phyloP scores from a whole-genome alignment of 2,113 vertebrate genomes.

The Condylura cristata region DNA sequence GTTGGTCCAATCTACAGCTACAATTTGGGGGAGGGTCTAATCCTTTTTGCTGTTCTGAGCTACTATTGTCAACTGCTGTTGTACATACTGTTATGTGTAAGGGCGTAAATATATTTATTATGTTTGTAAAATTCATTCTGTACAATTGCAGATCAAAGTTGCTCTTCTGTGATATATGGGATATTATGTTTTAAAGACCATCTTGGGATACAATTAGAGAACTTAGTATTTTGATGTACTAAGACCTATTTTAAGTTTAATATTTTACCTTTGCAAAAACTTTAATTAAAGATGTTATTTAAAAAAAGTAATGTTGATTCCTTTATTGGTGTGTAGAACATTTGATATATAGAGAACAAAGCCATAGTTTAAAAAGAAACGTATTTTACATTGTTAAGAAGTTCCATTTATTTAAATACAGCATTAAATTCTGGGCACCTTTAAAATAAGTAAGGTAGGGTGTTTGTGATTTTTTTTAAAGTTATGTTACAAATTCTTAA shows the following conservation, averaged over 20 bases:
- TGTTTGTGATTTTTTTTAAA: conserved; percentile 56
- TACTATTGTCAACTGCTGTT: conserved; percentile 92
- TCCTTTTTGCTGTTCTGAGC: conserved; percentile 88
- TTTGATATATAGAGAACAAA: conserved; percentile 51
- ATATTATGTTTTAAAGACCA: conserved; percentile 90
- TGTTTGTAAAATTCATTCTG: conserved; percentile 93
- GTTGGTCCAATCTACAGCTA: conserved; percentile 81
- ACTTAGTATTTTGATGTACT: conserved; percentile 93
- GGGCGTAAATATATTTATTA: conserved; percentile 93
- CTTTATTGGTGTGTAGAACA: conserved; percentile 65
- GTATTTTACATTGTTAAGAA: conserved; percentile 59
- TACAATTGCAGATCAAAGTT: conserved; percentile 92
- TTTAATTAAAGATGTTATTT: conserved; percentile 95
- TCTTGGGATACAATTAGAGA: conserved; percentile 92
- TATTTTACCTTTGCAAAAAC: conserved; percentile 95
- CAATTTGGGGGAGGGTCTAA: conserved; percentile 79
- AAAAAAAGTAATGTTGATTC: conserved; percentile 86
- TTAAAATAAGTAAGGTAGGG: conserved; percentile 6
- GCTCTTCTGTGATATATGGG: conserved; percentile 91
- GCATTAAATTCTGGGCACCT: conserved; percentile 55
- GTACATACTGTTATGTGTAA: conserved; percentile 92
- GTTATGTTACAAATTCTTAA: conserved; percentile 27
- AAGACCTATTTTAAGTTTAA: conserved; percentile 93
- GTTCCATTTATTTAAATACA: conserved; percentile 38
- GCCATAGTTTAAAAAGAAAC: conserved; percentile 63